Percentiles rank a stretch among this genome's conserved stretches.
Conservation (phyloP, 2,113 vertebrate species). For the Aphyosemion australe region DNA sequence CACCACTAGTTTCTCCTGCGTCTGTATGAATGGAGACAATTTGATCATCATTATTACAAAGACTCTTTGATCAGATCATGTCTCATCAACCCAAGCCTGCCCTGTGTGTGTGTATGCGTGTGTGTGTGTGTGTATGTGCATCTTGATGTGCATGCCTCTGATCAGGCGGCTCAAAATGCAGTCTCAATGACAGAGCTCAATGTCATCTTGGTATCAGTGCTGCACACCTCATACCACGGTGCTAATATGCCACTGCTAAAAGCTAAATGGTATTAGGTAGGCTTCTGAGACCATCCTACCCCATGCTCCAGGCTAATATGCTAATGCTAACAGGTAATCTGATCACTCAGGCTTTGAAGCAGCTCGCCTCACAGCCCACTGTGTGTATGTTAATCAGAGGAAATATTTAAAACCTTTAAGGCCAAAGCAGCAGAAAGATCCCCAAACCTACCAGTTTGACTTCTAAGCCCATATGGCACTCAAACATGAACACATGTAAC, state of each 20-base stretch:
- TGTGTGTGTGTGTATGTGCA: neutral
- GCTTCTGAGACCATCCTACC: conserved; percentile 46
- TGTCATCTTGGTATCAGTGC: conserved; percentile 49
- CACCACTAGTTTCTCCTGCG: conserved; percentile 14
- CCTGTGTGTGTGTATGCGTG: conserved; percentile 12
- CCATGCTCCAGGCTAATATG: conserved; percentile 66
- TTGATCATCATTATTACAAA: conserved; percentile 70
- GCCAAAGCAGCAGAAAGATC: conserved; percentile 9
- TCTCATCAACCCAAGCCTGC: neutral
- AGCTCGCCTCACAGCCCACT: conserved; percentile 16
- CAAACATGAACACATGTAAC: neutral
- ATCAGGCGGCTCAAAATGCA: conserved; percentile 18
- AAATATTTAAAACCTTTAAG: conserved; percentile 22
- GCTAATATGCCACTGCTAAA: conserved; percentile 53
- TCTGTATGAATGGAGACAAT: conserved; percentile 55
- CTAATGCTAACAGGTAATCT: conserved; percentile 74
- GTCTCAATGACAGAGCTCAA: conserved; percentile 70
- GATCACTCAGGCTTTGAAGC: conserved; percentile 65
- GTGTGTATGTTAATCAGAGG: conserved; percentile 45
- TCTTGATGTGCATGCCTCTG: conserved; percentile 1
- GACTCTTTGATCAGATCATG: conserved; percentile 35
- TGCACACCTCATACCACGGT: conserved; percentile 37
- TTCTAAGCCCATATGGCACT: neutral
- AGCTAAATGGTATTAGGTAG: conserved; percentile 55
- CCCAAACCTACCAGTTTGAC: conserved; percentile 10